phyloP scores from a whole-genome alignment of 1,140 invertebrate species.

The Calliopsis andreniformis region DNA sequence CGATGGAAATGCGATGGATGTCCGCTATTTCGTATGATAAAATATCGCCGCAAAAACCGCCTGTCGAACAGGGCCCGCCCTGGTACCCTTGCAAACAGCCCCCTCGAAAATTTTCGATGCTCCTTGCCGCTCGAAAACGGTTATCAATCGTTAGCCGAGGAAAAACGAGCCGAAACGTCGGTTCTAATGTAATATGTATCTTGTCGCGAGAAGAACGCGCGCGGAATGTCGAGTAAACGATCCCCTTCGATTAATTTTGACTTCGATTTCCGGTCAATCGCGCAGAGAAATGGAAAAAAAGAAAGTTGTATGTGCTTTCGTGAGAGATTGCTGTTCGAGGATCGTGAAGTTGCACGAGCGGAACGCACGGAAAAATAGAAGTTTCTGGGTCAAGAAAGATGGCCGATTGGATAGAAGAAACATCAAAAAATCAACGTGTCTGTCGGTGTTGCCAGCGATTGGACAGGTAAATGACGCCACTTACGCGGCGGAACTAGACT shows the following conservation, averaged over 20 bases:
- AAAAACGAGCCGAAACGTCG: constrained; percentile 26
- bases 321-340: no score
- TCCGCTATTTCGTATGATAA: constrained; percentile 79
- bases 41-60: constrained; percentile 74
- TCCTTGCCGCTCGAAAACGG: constrained; percentile 20
- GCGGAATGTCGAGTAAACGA: constrained; percentile 22
- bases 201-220: constrained; percentile 38
- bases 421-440: constrained; percentile 71
- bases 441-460: constrained; percentile 70
- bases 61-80: constrained; percentile 62
- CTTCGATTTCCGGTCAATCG: no score
- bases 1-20: constrained; percentile 80
- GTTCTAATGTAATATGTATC: constrained; percentile 47
- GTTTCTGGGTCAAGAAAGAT: constrained; percentile 33
- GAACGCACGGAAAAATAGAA: neutral
- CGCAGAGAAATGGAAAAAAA: no score
- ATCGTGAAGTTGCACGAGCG: neutral
- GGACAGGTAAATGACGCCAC: constrained; percentile 78
- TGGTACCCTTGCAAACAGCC: constrained; percentile 54
- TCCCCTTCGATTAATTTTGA: constrained; percentile 37
- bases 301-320: no score
- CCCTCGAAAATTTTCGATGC: constrained; percentile 51
- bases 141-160: constrained; percentile 48
- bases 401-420: constrained; percentile 61
- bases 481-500: constrained; percentile 65